These are phyloP conservation scores for Bombus waltoni DNA, from an alignment of 1,140 invertebrate genomes.

Conservation along the genomic window DNA sequence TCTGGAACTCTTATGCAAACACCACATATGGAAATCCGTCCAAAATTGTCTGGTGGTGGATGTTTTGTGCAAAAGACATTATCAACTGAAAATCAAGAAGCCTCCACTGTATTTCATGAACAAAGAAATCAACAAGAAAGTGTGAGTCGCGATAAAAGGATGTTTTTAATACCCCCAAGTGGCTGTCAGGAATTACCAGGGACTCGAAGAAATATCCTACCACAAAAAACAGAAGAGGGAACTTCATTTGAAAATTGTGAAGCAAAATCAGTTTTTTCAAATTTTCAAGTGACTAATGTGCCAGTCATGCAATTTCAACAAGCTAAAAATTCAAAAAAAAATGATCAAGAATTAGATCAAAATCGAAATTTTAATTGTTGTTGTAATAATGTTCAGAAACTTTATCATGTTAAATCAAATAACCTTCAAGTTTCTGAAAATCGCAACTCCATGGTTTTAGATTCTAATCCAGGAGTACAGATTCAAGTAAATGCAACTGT, in stretches of 20 bases:
- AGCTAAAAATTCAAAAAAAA: conserved; percentile 3
- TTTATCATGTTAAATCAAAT: conserved; percentile 31
- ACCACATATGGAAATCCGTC: conserved; percentile 72
- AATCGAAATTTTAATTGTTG: conserved; percentile 25
- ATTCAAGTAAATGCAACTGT: conserved; percentile 78
- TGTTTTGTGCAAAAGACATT: conserved; percentile 67
- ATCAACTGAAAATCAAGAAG: conserved; percentile 51
- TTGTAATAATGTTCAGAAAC: conserved; percentile 44
- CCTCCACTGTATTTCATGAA: background rate
- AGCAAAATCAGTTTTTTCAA: background rate
- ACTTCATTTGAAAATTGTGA: background rate
- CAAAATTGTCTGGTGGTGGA: conserved; percentile 69
- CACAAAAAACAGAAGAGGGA: background rate
- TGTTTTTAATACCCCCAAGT: conserved; percentile 65
- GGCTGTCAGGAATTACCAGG: conserved; percentile 77
- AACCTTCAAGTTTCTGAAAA: conserved; percentile 15
- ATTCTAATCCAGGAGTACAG: conserved; percentile 60
- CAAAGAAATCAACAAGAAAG: conserved; percentile 4
- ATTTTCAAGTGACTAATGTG: background rate
- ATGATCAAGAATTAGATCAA: background rate
- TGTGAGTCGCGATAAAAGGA: background rate
- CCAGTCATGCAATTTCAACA: conserved; percentile 27
- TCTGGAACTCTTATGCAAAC: conserved; percentile 64
- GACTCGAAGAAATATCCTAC: conserved; percentile 34
- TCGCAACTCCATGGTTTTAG: conserved; percentile 34